Base-by-base conservation (phyloP, 2,113 vertebrate genomes). In the Epinephelus moara region DNA sequence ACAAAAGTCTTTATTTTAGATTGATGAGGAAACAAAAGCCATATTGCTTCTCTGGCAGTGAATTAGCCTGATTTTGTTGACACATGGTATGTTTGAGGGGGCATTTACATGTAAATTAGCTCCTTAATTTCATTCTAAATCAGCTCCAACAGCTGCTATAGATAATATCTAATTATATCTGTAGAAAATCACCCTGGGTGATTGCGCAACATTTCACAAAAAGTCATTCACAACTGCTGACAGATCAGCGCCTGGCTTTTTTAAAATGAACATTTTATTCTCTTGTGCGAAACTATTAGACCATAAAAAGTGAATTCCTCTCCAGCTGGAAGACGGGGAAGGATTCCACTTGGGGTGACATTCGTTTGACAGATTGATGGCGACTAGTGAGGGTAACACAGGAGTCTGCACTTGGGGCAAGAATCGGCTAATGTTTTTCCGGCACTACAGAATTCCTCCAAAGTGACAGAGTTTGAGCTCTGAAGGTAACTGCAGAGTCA, bases 401-500 rank as follows among this genome's bases (percentile, higher is more conserved):
- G 12, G 73, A 60, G 27, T 70, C 66, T 78, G 47, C 52, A 80
- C 66, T 75, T n/a, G n/a, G 60, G 64, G 53, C 17, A 68, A 87
- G 68, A 60, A 30, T 13, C 11, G 14, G 19, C 25, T 21, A 62
- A 70, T 69, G 66, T 78, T 64, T 77, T 53, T 49, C 37, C 9
- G 7, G 23, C n/a, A 3, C 52, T 14, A 60, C 61, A 78, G 10
- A 61, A 57, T 64, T 68, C 59, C 27, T 76, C 25, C 23, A 47
- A 81, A 84, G 84, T 63, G 70, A 78, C 60, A 76, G 74, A 80
- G 66, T 70, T 84, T 74, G 3, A 37, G 30, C 71, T 78, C 55
- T 70, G 37, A 84, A 80, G 71, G 67, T 66, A 85, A 80, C 33
- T 76, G 63, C 82, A 71, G 73, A 83, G 81, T 89, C 75, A 3